Conservation (phyloP, 2,113 vertebrate genomes). For the Glaucidium brasilianum region DNA sequence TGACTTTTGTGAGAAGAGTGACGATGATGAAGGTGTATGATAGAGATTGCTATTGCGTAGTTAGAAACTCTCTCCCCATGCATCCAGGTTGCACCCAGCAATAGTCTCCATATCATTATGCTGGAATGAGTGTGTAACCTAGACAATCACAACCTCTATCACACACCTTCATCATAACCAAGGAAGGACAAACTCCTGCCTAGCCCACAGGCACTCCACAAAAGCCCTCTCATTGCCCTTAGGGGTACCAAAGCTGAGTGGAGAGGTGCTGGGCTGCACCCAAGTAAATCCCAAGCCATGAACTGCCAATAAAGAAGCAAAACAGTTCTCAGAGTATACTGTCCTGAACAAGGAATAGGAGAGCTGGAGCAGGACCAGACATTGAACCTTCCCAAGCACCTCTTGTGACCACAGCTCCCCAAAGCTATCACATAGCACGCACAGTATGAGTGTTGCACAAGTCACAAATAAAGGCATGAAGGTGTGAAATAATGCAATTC, state of each 20-base stretch:
- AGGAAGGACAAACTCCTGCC: not conserved
- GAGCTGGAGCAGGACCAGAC: not conserved
- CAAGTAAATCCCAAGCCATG: not conserved
- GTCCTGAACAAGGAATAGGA: not conserved
- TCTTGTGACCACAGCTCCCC: not conserved
- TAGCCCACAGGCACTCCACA: not conserved
- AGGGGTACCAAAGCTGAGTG: not conserved
- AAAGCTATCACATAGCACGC: not conserved
- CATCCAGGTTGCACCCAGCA: not conserved
- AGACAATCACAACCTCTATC: not conserved
- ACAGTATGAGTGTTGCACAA: not conserved
- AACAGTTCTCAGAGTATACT: not conserved
- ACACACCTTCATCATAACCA: not conserved
- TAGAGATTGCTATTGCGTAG: not conserved
- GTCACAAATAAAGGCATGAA: not conserved
- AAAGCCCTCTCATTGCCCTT: not conserved
- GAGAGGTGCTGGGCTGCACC: not conserved
- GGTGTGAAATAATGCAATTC: not conserved
- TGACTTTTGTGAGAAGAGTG: not conserved
- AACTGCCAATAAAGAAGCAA: not conserved
- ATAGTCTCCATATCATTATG: not conserved
- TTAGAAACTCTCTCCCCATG: not conserved
- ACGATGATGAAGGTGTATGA: not conserved
- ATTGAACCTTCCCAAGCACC: rapidly evolving
- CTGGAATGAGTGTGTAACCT: not conserved